A percentile compares a stretch with the other conserved stretches of the same genome.
phyloP scores from a whole-genome alignment of 1,140 invertebrate genomes.

The Apis laboriosa region DNA sequence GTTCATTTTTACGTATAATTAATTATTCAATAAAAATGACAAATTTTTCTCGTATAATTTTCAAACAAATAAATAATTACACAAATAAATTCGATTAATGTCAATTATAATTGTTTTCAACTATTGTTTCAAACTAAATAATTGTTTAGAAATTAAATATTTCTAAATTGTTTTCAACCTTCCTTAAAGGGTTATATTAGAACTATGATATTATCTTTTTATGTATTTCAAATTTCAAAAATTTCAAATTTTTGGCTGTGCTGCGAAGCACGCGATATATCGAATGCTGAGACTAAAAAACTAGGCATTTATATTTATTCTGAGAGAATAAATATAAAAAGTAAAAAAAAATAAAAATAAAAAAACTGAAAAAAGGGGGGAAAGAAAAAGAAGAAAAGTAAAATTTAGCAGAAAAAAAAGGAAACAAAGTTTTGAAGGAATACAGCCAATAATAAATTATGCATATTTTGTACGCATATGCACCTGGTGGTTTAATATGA shows the following conservation, averaged over 20 bases:
- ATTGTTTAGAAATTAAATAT: no score
- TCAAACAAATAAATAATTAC: no score
- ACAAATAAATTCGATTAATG: neutral
- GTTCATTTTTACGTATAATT: neutral
- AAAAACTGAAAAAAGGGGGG: no score
- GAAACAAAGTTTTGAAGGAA: neutral
- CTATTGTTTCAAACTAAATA: neutral
- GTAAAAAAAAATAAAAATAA: no score
- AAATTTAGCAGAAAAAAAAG: neutral
- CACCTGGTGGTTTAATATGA: neutral
- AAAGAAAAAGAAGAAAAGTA: neutral
- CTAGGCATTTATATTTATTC: neutral
- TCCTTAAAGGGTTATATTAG: neutral
- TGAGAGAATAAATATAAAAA: no score
- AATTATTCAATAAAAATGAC: neutral
- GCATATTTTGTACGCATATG: neutral
- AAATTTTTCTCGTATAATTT: neutral
- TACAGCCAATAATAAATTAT: slow-evolving; percentile 34
- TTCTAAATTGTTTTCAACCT: no score
- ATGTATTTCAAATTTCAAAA: neutral
- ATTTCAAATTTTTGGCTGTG: slow-evolving; percentile 18
- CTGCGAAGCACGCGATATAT: neutral
- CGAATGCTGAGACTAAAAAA: neutral
- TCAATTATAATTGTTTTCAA: neutral
- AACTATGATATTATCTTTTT: neutral